Evolutionary conservation across 23 tunicate genomes (phyloP), one percentile per base, ranked within the genome.

Genomic region (Trididemnum miniatum): DNA sequence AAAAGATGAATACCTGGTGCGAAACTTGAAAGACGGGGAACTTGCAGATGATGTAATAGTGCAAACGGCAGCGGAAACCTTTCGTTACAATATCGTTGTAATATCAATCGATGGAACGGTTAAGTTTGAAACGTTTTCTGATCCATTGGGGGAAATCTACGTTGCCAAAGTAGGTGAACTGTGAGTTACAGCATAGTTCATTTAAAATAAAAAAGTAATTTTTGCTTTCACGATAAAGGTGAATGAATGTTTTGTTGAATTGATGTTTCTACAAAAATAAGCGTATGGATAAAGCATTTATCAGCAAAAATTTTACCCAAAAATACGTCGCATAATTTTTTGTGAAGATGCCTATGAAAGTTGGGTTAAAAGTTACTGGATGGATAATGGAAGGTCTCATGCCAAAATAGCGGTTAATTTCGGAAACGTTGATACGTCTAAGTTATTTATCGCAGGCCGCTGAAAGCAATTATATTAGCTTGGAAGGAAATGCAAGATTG

Each of bases 31-130:
- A 2, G 81, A 78, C 33, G 85, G 88, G 23, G 84, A 78, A 69
- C 35, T 35, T 34, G 80, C 65, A 25, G 94, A 89, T 76, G 83
- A 83, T 35, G 54, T 89, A 44, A 83, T 83, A 67, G 51, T 83
- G 0, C 87, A 82, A 69, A 88, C 94, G 34, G 72, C 88, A 26
- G 84, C 94, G 35, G 59, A 81, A 32, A 52, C 83, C 27, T 54
- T 78, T 39, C 31, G 64, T 31, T 83, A 60, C 84, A 71, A 64
- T 71, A 83, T 89, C 74, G 83, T 35, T 37, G 57, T 89, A n/a
- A 74, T 89, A 65, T 76, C 94, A 62, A 18, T 65, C 1, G 73
- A 71, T 20, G 35, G 69, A 29, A 52, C 38, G n/a, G 9, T 79
- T 1, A 51, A 35, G 1, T 72, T 86, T 2, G 57, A 34, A 49